Percentiles rank a stretch among this genome's conserved stretches.
Conservation (phyloP, 2,888 invertebrate genomes). For the Trachelus tabidus region DNA sequence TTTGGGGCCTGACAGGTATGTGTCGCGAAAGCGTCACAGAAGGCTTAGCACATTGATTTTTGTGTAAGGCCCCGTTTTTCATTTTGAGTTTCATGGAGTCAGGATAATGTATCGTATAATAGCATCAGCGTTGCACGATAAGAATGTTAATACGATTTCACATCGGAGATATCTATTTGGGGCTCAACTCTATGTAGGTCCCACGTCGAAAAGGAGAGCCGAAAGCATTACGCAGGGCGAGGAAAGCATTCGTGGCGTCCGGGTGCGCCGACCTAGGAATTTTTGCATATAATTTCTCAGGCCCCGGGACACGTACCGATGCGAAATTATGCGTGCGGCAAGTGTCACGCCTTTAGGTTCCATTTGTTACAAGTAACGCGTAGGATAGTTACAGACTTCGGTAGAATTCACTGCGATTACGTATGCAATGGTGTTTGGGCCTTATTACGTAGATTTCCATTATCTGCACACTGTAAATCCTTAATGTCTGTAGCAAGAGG, state of each 20-base stretch:
- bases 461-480: not conserved
- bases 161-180: conserved; percentile 18
- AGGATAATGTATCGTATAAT: conserved; percentile 4
- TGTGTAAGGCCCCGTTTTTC: not conserved
- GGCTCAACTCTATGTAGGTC: conserved; percentile 22
- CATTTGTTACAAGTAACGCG: not conserved
- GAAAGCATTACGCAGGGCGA: conserved; percentile 24
- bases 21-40: not conserved
- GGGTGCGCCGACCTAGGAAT: conserved; percentile 36
- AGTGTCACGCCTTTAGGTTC: not conserved
- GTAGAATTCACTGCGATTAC: not conserved
- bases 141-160: conserved; percentile 37
- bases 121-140: conserved; percentile 7
- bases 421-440: not conserved
- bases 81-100: not conserved
- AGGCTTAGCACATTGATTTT: not conserved
- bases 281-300: conserved; percentile 30
- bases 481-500: not conserved
- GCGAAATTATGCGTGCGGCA: not conserved
- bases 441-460: not conserved
- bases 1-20: not conserved
- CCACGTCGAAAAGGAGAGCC: conserved; percentile 20
- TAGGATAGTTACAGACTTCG: not conserved
- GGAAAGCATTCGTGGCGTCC: conserved; percentile 35
- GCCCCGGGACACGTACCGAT: not conserved